phyloP scores from a whole-genome alignment of 2,797 vertebrate genomes.

The Malurus splendens region DNA sequence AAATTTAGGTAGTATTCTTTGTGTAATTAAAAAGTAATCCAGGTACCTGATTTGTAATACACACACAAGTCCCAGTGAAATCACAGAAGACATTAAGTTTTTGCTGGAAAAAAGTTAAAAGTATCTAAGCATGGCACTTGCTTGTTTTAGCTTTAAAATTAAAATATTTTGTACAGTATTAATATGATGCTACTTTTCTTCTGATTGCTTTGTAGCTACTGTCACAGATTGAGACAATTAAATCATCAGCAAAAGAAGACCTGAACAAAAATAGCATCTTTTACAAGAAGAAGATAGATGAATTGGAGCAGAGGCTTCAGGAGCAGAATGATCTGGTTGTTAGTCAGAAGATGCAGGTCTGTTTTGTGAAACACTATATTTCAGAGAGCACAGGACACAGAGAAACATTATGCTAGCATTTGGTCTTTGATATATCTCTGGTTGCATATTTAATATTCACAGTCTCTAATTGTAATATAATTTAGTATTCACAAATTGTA shows the following conservation, averaged over 20 bases:
- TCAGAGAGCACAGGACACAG: background rate
- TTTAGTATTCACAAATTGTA: background rate
- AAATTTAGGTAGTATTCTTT: background rate
- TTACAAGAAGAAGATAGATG: slow-evolving; percentile 76
- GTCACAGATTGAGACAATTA: slow-evolving; percentile 76
- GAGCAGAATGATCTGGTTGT: slow-evolving; percentile 81
- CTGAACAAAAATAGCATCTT: slow-evolving; percentile 68
- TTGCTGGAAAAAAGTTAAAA: background rate
- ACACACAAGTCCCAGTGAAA: background rate
- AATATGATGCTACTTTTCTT: background rate
- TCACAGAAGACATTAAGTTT: background rate
- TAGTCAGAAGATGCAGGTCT: slow-evolving; percentile 82
- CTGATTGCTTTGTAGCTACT: slow-evolving; percentile 68
- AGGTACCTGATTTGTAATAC: background rate
- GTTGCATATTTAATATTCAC: background rate
- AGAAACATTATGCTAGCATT: background rate
- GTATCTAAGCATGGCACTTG: background rate
- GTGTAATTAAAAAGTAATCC: background rate
- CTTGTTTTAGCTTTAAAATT: background rate
- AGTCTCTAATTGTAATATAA: background rate
- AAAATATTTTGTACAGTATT: background rate
- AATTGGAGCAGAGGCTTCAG: slow-evolving; percentile 76
- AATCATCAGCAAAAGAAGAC: slow-evolving; percentile 69
- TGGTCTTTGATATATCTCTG: background rate
- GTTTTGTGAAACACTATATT: background rate